Conservation (phyloP, 2,797 vertebrate species). For the Pygocentrus nattereri region DNA sequence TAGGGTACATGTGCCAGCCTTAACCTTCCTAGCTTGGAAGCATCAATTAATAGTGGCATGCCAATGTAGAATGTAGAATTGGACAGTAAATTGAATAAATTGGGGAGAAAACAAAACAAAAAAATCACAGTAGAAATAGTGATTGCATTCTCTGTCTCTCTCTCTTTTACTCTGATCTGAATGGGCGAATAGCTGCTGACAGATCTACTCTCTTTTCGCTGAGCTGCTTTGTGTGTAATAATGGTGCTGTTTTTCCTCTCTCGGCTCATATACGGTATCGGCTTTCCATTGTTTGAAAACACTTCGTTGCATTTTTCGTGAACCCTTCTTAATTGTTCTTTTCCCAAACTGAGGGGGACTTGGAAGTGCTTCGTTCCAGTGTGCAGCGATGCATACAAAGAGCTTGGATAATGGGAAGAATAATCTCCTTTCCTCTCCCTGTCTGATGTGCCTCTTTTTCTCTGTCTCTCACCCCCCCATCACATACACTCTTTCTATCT, state of each 20-base stretch:
- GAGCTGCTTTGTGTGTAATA: constrained; percentile 35
- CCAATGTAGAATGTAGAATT: too few relatives aligned
- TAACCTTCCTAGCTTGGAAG: too few relatives aligned
- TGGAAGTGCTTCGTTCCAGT: background rate
- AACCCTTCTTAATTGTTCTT: constrained; percentile 9
- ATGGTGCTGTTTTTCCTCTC: background rate
- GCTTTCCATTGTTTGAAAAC: constrained; percentile 8
- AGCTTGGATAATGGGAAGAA: constrained; percentile 28
- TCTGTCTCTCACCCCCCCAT: constrained; percentile 17
- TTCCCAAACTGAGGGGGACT: background rate
- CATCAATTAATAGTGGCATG: too few relatives aligned
- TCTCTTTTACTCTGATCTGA: constrained; percentile 7
- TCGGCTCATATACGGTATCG: background rate
- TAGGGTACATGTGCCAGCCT: too few relatives aligned
- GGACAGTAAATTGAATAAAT: too few relatives aligned
- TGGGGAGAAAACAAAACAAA: too few relatives aligned
- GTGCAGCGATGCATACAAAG: background rate
- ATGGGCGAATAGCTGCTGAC: constrained; percentile 34
- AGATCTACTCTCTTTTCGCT: constrained; percentile 26
- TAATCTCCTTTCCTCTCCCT: constrained; percentile 9
- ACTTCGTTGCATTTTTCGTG: background rate
- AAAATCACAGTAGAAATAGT: background rate
- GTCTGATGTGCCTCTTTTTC: background rate
- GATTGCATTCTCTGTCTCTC: background rate
- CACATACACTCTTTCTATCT: constrained; percentile 9